Base-by-base conservation (phyloP, 2,113 vertebrate genomes). In the Orycteropus afer region DNA sequence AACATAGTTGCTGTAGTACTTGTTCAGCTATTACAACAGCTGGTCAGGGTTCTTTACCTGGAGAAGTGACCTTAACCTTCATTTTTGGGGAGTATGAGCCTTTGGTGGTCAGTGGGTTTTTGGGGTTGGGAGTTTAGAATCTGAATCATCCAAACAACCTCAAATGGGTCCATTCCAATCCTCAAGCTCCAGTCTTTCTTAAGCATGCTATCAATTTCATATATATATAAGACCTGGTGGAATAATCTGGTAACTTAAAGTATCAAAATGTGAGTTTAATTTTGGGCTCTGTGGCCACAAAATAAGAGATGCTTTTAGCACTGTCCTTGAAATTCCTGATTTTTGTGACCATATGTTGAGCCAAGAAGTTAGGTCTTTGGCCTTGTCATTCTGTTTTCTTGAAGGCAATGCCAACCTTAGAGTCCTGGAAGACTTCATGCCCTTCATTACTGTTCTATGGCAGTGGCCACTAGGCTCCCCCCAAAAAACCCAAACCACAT, bases 211-310 rank as follows among this genome's bases (percentile, higher is more conserved):
- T 23, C 40, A 23, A 49, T 86, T 51, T 91, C 59, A 63, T 29
- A 7, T 34, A 45, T 53, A 63, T 29, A 7, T 34, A 45, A 65
- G 61, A 78, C 47, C 29, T 71, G 32, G 37, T 57, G 29, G 29
- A 69, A 84, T 80, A 67, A 80, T 73, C 87, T 71, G 82, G 73
- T 55, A 47, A 32, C 53, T 74, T 79, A 37, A 14, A 59, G 53
- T 67, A 34, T 65, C 80, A 91, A 91, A 84, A 32, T 65, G 55
- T 73, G 78, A 91, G 85, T 37, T 55, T 91, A 51, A n/a, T 53
- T 76, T 79, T 59, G 63, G 59, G 37, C 29, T 86, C 53, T 42
- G 40, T n/a, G 37, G 15, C 20, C 76, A 4, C 76, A 55, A 88
- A 32, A 59, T 6, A 42, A 25, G 55, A 87, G 73, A 51, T 51